Evolutionary conservation across 35 echinoderm and acorn worm genomes (phyloP).

Genomic region (Ophiothrix spiculata): DNA sequence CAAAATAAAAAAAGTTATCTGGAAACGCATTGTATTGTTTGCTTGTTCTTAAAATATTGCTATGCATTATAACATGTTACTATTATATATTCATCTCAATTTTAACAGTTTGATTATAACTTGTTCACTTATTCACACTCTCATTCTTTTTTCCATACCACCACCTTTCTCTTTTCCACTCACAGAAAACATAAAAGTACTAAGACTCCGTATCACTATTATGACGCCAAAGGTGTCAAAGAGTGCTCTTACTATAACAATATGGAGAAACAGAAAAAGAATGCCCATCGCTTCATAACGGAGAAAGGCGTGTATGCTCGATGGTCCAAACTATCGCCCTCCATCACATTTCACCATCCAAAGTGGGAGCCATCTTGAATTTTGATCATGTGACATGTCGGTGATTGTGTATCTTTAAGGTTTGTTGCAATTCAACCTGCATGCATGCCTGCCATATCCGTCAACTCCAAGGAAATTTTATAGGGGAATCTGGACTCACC

Average conservation of each 20-base stretch:
- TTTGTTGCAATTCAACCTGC: not conserved
- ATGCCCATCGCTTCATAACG: constrained; percentile 78
- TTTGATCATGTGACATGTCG: not conserved
- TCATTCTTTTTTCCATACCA: no score
- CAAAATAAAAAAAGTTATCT: no score
- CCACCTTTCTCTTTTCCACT: no score
- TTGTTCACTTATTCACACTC: no score
- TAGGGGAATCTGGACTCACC: no score
- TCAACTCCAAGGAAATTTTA: no score
- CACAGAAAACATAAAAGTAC: constrained; percentile 20
- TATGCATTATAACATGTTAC: no score
- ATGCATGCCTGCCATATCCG: no score
- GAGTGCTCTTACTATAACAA: constrained; percentile 58
- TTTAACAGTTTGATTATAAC: no score
- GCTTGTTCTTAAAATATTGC: no score
- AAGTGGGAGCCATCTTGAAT: constrained; percentile 35
- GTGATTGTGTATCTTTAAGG: not conserved
- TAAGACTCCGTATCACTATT: constrained; percentile 86
- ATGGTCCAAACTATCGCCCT: constrained; percentile 33
- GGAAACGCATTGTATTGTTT: no score
- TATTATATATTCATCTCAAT: no score
- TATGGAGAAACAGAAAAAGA: constrained; percentile 48
- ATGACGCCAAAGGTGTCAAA: constrained; percentile 12
- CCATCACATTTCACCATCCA: constrained; percentile 69
- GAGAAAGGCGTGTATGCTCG: constrained; percentile 78